phyloP scores from a whole-genome alignment of 35 echinoderm and acorn worm genomes.

The Nesometra sesokonis region DNA sequence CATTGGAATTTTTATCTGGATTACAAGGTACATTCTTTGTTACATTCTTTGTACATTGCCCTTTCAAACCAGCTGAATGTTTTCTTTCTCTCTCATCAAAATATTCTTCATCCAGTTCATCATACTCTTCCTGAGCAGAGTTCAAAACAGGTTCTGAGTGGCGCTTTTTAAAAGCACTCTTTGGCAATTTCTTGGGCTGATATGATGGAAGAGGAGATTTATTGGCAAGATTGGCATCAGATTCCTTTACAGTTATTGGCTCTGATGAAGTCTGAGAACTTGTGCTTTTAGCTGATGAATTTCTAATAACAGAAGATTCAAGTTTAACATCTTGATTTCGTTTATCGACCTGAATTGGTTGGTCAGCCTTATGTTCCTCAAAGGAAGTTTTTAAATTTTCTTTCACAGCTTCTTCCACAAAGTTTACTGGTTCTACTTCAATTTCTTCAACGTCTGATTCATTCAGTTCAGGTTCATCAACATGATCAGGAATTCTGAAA shows the following conservation, averaged over 20 bases:
- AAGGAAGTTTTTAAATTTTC: not conserved
- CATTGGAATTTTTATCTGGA: not conserved
- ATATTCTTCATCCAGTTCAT: not conserved
- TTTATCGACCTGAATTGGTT: not conserved
- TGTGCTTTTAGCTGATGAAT: not conserved
- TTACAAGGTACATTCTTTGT: not conserved
- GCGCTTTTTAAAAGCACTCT: not conserved
- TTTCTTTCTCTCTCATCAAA: not conserved
- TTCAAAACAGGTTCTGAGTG: not conserved
- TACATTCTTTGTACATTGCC: not conserved
- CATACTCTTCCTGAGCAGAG: not conserved
- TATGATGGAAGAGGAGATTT: not conserved
- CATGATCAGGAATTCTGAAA: slow-evolving; percentile 56
- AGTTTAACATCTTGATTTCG: not conserved
- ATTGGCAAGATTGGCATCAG: not conserved
- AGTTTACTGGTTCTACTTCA: not conserved
- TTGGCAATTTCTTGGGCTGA: not conserved
- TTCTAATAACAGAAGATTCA: not conserved
- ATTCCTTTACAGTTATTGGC: not conserved
- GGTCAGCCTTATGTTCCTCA: not conserved
- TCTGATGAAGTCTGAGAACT: not conserved
- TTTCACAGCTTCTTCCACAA: not conserved
- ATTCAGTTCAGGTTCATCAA: not conserved
- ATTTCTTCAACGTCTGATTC: slow-evolving; percentile 5
- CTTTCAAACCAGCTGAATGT: not conserved